Conservation (phyloP, 1,140 invertebrate species). For the Elymnias hypermnestra region DNA sequence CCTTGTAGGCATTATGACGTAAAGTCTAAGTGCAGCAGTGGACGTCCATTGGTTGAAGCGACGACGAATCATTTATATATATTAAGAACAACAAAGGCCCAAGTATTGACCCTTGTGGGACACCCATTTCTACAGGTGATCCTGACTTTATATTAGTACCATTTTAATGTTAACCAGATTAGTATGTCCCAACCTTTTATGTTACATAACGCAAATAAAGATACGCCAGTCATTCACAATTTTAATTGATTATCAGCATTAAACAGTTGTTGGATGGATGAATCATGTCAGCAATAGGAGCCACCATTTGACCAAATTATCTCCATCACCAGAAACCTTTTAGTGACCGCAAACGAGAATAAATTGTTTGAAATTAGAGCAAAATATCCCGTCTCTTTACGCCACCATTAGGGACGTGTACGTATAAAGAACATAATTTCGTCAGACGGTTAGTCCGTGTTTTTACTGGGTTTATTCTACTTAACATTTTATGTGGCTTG, state of each 20-base stretch:
- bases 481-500: neutral
- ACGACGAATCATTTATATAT: no score
- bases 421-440: neutral
- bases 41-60: no score
- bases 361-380: conserved; percentile 9
- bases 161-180: no score
- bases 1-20: no score
- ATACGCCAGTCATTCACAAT: conserved; percentile 40
- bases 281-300: conserved; percentile 21
- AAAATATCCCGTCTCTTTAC: conserved; percentile 5
- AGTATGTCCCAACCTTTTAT: no score
- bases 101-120: no score
- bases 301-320: conserved; percentile 5
- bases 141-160: no score
- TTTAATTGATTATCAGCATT: conserved; percentile 49
- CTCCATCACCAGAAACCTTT: conserved; percentile 11
- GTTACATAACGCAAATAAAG: no score
- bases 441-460: no score
- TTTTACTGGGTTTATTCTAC: neutral
- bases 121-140: no score
- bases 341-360: conserved; percentile 13
- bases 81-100: no score
- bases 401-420: conserved; percentile 2
- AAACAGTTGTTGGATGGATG: conserved; percentile 40
- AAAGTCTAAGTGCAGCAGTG: no score